Evolutionary conservation across 2,888 invertebrate genomes (phyloP).

Genomic region (Apamea anceps): DNA sequence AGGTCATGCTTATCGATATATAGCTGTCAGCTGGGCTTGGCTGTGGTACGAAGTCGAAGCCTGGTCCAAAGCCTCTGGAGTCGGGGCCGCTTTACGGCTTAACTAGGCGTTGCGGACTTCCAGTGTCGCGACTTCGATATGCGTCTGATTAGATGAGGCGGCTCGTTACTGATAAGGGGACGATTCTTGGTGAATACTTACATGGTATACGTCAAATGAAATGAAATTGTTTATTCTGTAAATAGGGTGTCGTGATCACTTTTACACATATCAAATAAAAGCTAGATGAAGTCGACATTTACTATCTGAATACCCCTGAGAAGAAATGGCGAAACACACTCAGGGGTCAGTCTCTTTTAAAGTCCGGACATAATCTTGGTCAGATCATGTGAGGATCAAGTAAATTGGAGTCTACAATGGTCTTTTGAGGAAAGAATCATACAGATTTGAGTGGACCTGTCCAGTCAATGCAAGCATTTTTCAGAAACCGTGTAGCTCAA

Average conservation of each 20-base stretch:
- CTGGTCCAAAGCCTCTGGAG: slow-evolving; percentile 79
- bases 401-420: background rate
- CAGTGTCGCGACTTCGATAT: slow-evolving; percentile 56
- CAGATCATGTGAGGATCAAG: no score
- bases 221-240: background rate
- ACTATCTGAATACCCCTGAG: no score
- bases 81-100: slow-evolving; percentile 83
- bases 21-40: slow-evolving; percentile 75
- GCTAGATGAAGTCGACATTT: no score
- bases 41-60: slow-evolving; percentile 84
- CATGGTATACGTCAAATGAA: background rate
- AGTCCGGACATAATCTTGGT: background rate
- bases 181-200: background rate
- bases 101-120: slow-evolving; percentile 70
- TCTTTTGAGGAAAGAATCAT: background rate
- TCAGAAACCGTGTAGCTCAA: no score
- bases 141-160: slow-evolving; percentile 55
- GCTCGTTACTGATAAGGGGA: slow-evolving; percentile 42
- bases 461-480: no score
- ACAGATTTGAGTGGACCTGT: no score
- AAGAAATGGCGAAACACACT: background rate
- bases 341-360: background rate
- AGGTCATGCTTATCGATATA: slow-evolving; percentile 81
- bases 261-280: no score
- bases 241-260: background rate